These are phyloP conservation scores for Lepidostoma basale DNA, from an alignment of 1,140 invertebrate genomes.

Conservation along the genomic window DNA sequence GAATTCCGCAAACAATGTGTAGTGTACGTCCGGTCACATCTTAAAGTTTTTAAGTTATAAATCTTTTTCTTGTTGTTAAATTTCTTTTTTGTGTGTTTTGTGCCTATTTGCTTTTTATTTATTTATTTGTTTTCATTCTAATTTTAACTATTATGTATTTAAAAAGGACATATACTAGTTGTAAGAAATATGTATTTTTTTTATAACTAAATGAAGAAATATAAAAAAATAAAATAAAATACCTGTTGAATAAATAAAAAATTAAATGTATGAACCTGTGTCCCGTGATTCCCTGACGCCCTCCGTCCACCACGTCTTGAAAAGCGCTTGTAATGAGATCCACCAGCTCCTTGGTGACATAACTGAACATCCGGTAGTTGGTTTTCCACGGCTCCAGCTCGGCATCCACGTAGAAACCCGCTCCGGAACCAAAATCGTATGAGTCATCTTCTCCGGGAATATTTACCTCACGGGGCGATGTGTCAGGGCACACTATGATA, in stretches of 20 bases:
- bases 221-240: neutral
- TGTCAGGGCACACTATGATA: slow-evolving; percentile 92
- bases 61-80: no score
- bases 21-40: no score
- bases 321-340: slow-evolving; percentile 70
- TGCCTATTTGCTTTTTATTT: no score
- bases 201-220: no score
- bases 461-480: slow-evolving; percentile 89
- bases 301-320: slow-evolving; percentile 55
- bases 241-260: neutral
- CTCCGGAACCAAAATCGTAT: slow-evolving; percentile 94
- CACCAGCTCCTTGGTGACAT: slow-evolving; percentile 90
- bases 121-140: no score
- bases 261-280: slow-evolving; percentile 68
- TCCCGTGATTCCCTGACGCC: slow-evolving; percentile 81
- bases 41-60: no score
- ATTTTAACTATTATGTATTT: no score
- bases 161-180: no score
- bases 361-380: slow-evolving; percentile 96
- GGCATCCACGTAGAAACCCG: slow-evolving; percentile 96
- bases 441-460: slow-evolving; percentile 88
- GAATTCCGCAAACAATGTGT: no score
- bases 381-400: slow-evolving; percentile 89
- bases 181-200: no score
- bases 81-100: no score